These are phyloP conservation scores for Otus scops DNA, from an alignment of 2,797 vertebrate species.

Conservation along the genomic window DNA sequence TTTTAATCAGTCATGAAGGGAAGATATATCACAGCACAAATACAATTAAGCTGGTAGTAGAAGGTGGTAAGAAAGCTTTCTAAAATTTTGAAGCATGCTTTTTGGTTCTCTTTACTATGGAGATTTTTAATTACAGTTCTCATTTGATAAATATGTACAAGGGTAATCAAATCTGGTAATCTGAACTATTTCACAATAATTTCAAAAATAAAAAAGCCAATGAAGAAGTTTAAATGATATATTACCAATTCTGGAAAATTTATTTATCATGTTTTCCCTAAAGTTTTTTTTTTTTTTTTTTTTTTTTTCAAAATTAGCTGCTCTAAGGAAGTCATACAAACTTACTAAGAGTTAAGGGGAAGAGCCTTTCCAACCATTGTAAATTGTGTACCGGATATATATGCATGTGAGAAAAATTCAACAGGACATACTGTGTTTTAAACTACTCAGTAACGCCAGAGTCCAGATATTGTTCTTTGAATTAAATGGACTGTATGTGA, in stretches of 20 bases:
- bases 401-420: neutral
- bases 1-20: constrained; percentile 51
- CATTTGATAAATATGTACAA: neutral
- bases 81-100: neutral
- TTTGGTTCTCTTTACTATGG: neutral
- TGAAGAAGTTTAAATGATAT: neutral
- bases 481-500: neutral
- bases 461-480: neutral
- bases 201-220: neutral
- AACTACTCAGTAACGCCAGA: neutral
- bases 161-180: neutral
- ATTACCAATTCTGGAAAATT: neutral
- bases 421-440: neutral
- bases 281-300: too few species aligned
- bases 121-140: neutral
- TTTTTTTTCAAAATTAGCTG: neutral
- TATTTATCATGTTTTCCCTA: neutral
- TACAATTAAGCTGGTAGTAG: constrained; percentile 62
- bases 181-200: neutral
- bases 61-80: constrained; percentile 67
- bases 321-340: neutral
- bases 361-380: neutral
- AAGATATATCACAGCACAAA: constrained; percentile 62
- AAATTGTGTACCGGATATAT: neutral
- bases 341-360: neutral